Percentiles rank a stretch among this genome's conserved stretches.
phyloP scores from a whole-genome alignment of 2,888 invertebrate species.

The Sminthurinus aureus region DNA sequence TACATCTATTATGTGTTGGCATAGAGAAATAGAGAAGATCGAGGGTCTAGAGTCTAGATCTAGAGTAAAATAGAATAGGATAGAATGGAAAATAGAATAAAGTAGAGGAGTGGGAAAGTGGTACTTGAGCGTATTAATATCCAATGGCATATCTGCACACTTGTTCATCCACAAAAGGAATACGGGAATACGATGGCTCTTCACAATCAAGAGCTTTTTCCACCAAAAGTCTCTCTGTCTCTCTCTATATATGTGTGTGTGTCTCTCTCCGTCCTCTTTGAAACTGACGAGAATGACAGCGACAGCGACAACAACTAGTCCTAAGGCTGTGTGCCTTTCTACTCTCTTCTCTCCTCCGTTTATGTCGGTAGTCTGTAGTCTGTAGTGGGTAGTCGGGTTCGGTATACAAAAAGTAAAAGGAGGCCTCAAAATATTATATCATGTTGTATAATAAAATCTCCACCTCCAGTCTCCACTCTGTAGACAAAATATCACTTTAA shows the following conservation, averaged over 20 bases:
- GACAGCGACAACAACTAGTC: not conserved
- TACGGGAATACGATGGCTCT: constrained; percentile 46
- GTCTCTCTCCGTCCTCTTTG: constrained; percentile 5
- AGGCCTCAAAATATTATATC: no score
- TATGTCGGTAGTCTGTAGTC: no score
- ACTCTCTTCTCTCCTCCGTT: no score
- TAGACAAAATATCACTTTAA: no score
- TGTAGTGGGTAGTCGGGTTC: no score
- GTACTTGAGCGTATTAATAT: constrained; percentile 43
- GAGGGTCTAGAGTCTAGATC: not conserved
- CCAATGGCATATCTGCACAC: constrained; percentile 40
- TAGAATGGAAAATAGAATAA: not conserved
- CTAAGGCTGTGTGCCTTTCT: no score
- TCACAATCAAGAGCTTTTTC: constrained; percentile 46
- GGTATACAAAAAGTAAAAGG: no score
- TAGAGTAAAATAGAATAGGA: not conserved
- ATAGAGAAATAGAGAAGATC: no score
- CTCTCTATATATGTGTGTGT: constrained; percentile 3
- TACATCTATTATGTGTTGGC: not conserved
- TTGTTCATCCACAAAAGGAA: constrained; percentile 37
- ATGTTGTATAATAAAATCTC: no score
- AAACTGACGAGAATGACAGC: not conserved
- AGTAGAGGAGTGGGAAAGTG: constrained; percentile 19
- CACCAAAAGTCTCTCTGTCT: constrained; percentile 19
- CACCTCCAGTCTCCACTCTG: no score